A percentile compares a stretch with the other conserved stretches of the same genome.
Conservation (phyloP, 2,888 invertebrate genomes). For the Encarsia formosa region DNA sequence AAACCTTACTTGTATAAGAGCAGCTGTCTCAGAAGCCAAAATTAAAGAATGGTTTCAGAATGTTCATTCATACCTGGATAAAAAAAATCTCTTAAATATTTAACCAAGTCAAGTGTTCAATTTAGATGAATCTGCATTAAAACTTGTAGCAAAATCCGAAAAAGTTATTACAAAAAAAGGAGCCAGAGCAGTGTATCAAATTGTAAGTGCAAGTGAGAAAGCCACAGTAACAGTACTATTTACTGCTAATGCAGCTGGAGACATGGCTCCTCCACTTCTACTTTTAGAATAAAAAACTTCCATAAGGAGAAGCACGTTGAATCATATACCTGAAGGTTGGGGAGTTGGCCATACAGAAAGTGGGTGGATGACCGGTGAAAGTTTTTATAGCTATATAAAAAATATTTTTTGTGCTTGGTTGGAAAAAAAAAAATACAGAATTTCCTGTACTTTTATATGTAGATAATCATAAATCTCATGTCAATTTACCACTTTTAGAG, state of each 20-base stretch:
- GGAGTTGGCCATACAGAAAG: constrained; percentile 29
- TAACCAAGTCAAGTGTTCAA: constrained; percentile 23
- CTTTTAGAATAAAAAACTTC: constrained; percentile 30
- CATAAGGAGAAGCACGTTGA: constrained; percentile 33
- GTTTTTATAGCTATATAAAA: constrained; percentile 32
- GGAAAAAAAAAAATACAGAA: constrained; percentile 1
- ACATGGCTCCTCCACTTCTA: constrained; percentile 33
- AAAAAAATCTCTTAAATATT: constrained; percentile 27
- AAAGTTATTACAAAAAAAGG: constrained; percentile 37
- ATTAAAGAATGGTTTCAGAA: constrained; percentile 39
- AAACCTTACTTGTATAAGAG: constrained; percentile 22
- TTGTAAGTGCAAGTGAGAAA: constrained; percentile 36
- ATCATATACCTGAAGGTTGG: constrained; percentile 31
- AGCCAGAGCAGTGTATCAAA: constrained; percentile 32
- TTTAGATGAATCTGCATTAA: constrained; percentile 36
- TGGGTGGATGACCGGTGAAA: constrained; percentile 35
- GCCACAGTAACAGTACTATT: constrained; percentile 37
- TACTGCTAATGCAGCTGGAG: constrained; percentile 32
- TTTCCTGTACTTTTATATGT: constrained; percentile 33
- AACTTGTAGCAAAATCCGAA: constrained; percentile 33
- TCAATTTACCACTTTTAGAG: constrained; percentile 29
- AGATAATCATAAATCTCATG: constrained; percentile 31
- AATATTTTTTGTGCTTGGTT: constrained; percentile 25
- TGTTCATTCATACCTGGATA: constrained; percentile 20
- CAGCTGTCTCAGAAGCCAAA: constrained; percentile 28